Evolutionary conservation across 2,888 invertebrate species (phyloP).

Genomic region (Augiades crinisus): DNA sequence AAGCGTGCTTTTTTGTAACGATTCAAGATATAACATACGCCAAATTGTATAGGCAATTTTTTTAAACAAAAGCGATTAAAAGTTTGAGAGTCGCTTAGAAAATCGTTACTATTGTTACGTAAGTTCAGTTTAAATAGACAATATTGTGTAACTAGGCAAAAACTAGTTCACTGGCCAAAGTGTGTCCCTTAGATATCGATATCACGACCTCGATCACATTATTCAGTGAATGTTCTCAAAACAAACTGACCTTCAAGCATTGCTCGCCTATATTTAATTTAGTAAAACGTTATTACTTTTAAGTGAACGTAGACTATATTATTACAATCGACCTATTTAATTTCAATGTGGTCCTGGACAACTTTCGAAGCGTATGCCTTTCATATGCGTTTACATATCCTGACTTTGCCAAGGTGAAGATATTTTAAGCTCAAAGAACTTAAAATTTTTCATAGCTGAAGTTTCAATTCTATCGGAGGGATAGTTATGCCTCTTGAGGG

Average conservation of each 20-base stretch:
- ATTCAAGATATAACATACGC: too few relatives aligned
- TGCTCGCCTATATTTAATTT: slow-evolving; percentile 12
- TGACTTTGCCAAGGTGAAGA: background rate
- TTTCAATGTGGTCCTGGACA: slow-evolving; percentile 11
- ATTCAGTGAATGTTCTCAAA: slow-evolving; percentile 17
- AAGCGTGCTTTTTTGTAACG: too few relatives aligned
- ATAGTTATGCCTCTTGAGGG: too few relatives aligned
- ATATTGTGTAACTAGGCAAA: background rate
- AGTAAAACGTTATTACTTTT: slow-evolving; percentile 7
- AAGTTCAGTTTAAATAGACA: background rate
- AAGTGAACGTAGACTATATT: slow-evolving; percentile 13
- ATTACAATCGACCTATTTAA: slow-evolving; percentile 8
- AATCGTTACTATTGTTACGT: background rate
- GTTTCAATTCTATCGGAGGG: too few relatives aligned
- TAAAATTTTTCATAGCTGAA: too few relatives aligned
- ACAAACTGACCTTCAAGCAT: slow-evolving; percentile 18
- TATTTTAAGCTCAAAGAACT: too few relatives aligned
- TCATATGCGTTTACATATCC: background rate
- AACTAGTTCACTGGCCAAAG: background rate
- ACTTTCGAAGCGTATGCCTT: slow-evolving; percentile 9
- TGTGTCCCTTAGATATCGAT: slow-evolving; percentile 11
- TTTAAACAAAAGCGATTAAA: too few relatives aligned
- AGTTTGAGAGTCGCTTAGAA: too few relatives aligned
- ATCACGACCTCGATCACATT: slow-evolving; percentile 8
- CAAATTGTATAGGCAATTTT: too few relatives aligned